Conservation (phyloP, 2,888 invertebrate species). For the Dastarcus helophoroides region DNA sequence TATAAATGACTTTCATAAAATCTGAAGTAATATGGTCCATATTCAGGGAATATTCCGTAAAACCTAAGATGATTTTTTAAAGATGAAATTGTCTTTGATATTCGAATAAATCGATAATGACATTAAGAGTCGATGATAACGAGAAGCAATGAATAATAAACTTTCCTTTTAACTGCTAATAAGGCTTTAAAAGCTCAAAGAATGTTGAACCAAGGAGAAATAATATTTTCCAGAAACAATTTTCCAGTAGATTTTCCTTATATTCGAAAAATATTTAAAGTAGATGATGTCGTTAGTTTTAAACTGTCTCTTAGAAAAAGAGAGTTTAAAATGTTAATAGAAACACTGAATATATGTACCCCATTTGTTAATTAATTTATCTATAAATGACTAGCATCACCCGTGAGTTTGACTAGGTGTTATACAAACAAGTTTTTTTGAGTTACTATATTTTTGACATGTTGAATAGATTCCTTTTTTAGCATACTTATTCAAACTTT, state of each 20-base stretch:
- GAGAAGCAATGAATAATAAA: conserved; percentile 14
- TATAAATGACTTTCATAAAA: too few species aligned
- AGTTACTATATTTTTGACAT: too few species aligned
- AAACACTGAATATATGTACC: too few species aligned
- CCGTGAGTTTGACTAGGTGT: too few species aligned
- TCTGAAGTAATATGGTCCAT: too few species aligned
- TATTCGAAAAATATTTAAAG: conserved; percentile 19
- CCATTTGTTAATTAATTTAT: too few species aligned
- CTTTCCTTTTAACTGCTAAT: conserved; percentile 17
- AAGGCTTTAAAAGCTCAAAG: conserved; percentile 16
- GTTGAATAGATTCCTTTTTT: too few species aligned
- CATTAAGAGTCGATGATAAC: conserved; percentile 12
- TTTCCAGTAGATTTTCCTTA: conserved; percentile 22
- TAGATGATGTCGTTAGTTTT: conserved; percentile 19
- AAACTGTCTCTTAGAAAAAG: too few species aligned
- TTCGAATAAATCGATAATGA: conserved; percentile 10
- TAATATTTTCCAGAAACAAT: conserved; percentile 18
- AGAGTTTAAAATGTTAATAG: too few species aligned
- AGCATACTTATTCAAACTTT: too few species aligned
- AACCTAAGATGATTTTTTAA: neutral
- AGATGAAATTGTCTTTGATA: neutral
- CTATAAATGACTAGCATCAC: too few species aligned
- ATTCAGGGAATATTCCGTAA: conserved; percentile 1
- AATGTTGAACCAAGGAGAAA: conserved; percentile 13
- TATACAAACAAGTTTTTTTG: too few species aligned